Base-by-base conservation (phyloP, 1,140 invertebrate genomes). In the Patella vulgata region DNA sequence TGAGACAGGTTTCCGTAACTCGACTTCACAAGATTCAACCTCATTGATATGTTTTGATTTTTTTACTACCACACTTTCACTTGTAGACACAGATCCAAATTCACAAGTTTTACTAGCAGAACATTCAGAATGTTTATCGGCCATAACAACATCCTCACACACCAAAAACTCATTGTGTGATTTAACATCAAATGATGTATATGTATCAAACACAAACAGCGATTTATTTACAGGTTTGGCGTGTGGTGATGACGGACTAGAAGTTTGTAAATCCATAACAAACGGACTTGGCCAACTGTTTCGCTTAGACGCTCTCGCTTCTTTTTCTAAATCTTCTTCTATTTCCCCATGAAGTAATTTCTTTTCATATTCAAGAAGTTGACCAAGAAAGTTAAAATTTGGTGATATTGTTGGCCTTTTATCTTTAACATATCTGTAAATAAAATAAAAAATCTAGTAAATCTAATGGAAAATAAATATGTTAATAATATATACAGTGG, bases 391-490 rank as follows among this genome's bases (percentile, higher is more conserved):
- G 71, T 89, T 89, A 71, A 89, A 89, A 75, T 89, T 97, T 2
- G 95, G 95, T 52, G 94, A 96, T 71, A 98, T 97, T 76, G 97
- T 97, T 44, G 91, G 91, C 56, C 95, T 87, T 42, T 91, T 90
- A 55, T 89, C 89, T 80, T 96, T 95, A 31, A 98, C 95, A 77
- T 93, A 84, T 58, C 82, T 84, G 68, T 21, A 77, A 75, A 27
- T 60, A 40, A 68, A 70, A 31, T 63, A n/a, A n/a, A n/a, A n/a
- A n/a, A n/a, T 55, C 21, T 11, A 51, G n/a, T n/a, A n/a, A n/a
- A n/a, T n/a, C n/a, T n/a, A n/a, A n/a, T n/a, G n/a, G n/a, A n/a
- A n/a, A n/a, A n/a, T n/a, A n/a, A n/a, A n/a, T n/a, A n/a, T n/a
- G n/a, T n/a, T n/a, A n/a, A n/a, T n/a, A n/a, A n/a, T n/a, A n/a